These are phyloP conservation scores for Alligator mississippiensis DNA, from an alignment of 2,113 vertebrate species.

Conservation along the genomic window DNA sequence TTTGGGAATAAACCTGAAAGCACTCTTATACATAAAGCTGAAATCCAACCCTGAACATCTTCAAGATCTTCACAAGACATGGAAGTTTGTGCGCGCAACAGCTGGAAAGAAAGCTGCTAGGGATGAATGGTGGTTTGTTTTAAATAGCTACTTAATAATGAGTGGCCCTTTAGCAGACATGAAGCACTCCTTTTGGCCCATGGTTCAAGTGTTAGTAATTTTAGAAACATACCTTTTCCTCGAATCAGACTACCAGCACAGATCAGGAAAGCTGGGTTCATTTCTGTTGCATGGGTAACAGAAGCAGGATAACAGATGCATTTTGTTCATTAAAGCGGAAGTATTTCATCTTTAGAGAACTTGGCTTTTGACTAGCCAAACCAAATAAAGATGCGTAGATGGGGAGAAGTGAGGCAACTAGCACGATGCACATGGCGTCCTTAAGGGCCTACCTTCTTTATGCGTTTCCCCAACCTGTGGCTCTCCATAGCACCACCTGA, in stretches of 20 bases:
- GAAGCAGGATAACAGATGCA: neutral
- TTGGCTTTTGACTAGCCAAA: accelerated
- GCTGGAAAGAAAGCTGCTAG: too few species aligned
- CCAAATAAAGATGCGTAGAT: neutral
- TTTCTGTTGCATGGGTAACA: neutral
- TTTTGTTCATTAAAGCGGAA: neutral
- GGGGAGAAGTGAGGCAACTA: neutral
- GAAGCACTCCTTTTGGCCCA: too few species aligned
- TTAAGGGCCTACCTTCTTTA: neutral
- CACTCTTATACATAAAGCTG: too few species aligned
- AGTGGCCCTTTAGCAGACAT: neutral
- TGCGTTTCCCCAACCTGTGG: neutral
- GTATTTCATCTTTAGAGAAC: neutral
- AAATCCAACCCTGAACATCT: too few species aligned
- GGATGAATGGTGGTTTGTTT: too few species aligned
- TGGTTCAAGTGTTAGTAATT: neutral
- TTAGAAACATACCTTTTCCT: neutral
- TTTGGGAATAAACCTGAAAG: too few species aligned
- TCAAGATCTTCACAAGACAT: too few species aligned
- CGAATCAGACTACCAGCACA: neutral
- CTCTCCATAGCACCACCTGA: neutral
- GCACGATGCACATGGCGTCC: neutral
- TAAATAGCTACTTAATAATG: too few species aligned
- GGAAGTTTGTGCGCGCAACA: too few species aligned
- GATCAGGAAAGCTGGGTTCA: accelerated